Evolutionary conservation across 2,797 vertebrate species (phyloP), one percentile per base, ranked within the genome.

Genomic region (Pangasius mekongensis): DNA sequence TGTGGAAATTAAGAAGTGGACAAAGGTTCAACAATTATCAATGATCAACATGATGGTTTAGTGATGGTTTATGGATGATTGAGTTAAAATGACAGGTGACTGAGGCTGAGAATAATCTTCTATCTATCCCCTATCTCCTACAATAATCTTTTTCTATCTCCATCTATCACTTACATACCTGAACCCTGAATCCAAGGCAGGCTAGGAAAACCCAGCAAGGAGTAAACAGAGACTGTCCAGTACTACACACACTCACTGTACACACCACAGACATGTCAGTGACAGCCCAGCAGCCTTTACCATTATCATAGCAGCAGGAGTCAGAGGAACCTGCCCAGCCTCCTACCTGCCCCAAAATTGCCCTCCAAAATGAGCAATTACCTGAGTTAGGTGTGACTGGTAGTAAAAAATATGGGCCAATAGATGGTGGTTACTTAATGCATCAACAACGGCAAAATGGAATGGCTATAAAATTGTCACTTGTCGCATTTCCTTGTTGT

Each of bases 331-430:
- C 94, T 94, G 95, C 94, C 95, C 93, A 94, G 94, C 94, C 94
- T 94, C 94, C 93, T 95, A 95, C 95, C 94, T 94, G 94, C 93
- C 94, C 93, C 86, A 94, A 96, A 97, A 96, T 96, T 96, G 95
- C 95, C 94, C 90, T 91, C 94, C 92, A 96, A 96, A 96, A 97
- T 95, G 95, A 96, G 94, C 96, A 96, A 96, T 96, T 96, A 96
- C 95, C 94, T 90, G 87, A 90, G 89, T 90, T 89, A 86, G 91
- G 83, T 91, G 87, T 69, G 89, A 87, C 88, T 89, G 91, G 92
- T 90, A 89, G 91, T 93, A 93, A 95, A 93, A 83, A 92, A 90
- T 91, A 92, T 92, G 92, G 93, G 86, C 94, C 93, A 94, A 95
- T 95, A 95, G 92, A 95, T 92, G 92, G 92, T 92, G 94, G 94